These are phyloP conservation scores for Hydriomena furcata DNA, from an alignment of 2,888 invertebrate genomes.

Conservation along the genomic window DNA sequence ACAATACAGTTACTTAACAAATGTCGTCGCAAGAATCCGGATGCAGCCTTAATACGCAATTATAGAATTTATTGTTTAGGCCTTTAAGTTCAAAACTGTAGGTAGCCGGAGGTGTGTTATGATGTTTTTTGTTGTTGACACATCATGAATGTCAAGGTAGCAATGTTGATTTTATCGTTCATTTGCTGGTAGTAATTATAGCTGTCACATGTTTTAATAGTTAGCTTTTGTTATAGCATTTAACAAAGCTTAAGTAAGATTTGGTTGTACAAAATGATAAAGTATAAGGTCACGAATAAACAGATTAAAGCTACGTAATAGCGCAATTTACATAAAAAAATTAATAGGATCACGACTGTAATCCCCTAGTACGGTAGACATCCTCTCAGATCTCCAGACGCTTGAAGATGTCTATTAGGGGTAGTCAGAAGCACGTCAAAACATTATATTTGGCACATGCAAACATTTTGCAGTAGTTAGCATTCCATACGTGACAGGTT, in stretches of 20 bases:
- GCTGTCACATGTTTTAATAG: constrained; percentile 3
- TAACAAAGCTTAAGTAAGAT: neutral
- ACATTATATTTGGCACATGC: no score
- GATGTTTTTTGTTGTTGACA: constrained; percentile 32
- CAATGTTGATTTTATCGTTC: constrained; percentile 2
- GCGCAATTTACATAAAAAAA: no score
- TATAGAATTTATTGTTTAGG: constrained; percentile 11
- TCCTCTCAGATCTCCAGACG: no score
- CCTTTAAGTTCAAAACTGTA: constrained; percentile 22
- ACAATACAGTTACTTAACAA: constrained; percentile 36
- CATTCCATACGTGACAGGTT: no score
- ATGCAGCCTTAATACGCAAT: constrained; percentile 29
- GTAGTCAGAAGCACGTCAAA: no score
- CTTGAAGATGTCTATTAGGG: no score
- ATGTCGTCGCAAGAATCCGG: constrained; percentile 44
- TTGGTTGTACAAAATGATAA: no score
- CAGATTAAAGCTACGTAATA: no score
- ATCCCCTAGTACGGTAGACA: no score
- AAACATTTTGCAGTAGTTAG: no score
- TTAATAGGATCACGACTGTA: no score
- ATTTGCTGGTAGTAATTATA: constrained; percentile 5
- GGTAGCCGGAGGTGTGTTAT: constrained; percentile 24
- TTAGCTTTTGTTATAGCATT: neutral
- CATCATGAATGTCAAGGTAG: constrained; percentile 65
- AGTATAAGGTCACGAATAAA: no score